These are phyloP conservation scores for Drosophila kikkawai DNA, from an alignment of 1,140 invertebrate species.

Conservation along the genomic window DNA sequence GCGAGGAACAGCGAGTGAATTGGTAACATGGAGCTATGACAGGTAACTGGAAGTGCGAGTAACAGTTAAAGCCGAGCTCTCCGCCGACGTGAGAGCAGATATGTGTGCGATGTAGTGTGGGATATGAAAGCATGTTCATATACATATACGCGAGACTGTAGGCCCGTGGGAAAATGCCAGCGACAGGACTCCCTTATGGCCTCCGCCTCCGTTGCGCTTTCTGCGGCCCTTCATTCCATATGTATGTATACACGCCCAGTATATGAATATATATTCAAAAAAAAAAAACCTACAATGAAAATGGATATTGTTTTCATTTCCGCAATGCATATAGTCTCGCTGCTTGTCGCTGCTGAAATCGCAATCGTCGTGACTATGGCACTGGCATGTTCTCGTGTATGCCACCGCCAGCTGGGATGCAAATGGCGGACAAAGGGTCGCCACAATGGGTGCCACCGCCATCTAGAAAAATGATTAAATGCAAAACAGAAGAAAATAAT, in stretches of 20 bases:
- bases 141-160: slow-evolving; percentile 5
- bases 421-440: slow-evolving; percentile 75
- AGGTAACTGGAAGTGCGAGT: slow-evolving; percentile 39
- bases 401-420: slow-evolving; percentile 65
- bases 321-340: slow-evolving; percentile 45
- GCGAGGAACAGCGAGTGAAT: slow-evolving; percentile 7
- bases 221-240: slow-evolving; percentile 37
- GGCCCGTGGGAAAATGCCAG: slow-evolving; percentile 45
- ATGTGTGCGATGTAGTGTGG: neutral
- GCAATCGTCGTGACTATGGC: slow-evolving; percentile 22
- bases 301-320: slow-evolving; percentile 83
- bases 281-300: slow-evolving; percentile 72
- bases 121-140: slow-evolving; percentile 5
- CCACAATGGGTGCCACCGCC: slow-evolving; percentile 63
- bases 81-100: neutral
- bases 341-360: slow-evolving; percentile 18
- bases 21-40: slow-evolving; percentile 20
- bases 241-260: slow-evolving; percentile 47
- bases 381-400: slow-evolving; percentile 58
- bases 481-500: slow-evolving; percentile 56
- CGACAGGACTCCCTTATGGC: slow-evolving; percentile 69
- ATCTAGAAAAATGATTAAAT: slow-evolving; percentile 76
- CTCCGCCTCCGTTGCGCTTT: slow-evolving; percentile 67
- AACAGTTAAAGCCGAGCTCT: slow-evolving; percentile 33
- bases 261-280: slow-evolving; percentile 8